phyloP scores from a whole-genome alignment of 2,888 invertebrate genomes.

The Cenopis cana region DNA sequence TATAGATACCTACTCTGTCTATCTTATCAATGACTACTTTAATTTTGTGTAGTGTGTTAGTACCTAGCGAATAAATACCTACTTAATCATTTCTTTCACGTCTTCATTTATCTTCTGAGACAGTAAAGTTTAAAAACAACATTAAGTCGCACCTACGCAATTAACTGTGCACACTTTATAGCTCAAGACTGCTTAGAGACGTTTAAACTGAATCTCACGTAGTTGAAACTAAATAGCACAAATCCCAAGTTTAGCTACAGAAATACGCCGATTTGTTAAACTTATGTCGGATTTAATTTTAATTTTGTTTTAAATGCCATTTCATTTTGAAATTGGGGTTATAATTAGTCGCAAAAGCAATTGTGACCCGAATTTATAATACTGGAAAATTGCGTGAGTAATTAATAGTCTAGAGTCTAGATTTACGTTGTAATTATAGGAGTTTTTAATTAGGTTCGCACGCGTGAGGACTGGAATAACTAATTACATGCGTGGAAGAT shows the following conservation, averaged over 20 bases:
- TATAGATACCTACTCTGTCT: too few species aligned
- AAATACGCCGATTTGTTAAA: conserved; percentile 24
- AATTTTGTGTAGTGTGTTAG: too few species aligned
- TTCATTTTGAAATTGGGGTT: conserved; percentile 1
- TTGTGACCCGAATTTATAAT: background rate
- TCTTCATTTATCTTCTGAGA: background rate
- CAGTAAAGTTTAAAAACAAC: conserved; percentile 12
- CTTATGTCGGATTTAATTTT: conserved; percentile 13
- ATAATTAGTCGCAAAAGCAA: background rate
- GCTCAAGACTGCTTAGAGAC: conserved; percentile 1
- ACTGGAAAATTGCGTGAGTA: background rate
- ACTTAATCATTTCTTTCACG: too few species aligned
- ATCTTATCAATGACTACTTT: too few species aligned
- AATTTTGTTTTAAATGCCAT: conserved; percentile 12
- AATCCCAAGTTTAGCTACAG: conserved; percentile 14
- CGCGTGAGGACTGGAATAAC: too few species aligned
- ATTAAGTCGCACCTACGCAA: background rate
- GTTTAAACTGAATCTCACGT: conserved; percentile 33
- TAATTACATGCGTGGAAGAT: too few species aligned
- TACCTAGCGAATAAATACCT: too few species aligned
- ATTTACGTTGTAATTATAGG: too few species aligned
- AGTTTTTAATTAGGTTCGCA: too few species aligned
- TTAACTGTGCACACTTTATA: conserved; percentile 23
- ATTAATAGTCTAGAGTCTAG: background rate
- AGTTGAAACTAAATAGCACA: conserved; percentile 27